A percentile compares a stretch with the other conserved stretches of the same genome.
Evolutionary conservation across 2,888 invertebrate genomes (phyloP).

Genomic region (Tinea semifulvella): DNA sequence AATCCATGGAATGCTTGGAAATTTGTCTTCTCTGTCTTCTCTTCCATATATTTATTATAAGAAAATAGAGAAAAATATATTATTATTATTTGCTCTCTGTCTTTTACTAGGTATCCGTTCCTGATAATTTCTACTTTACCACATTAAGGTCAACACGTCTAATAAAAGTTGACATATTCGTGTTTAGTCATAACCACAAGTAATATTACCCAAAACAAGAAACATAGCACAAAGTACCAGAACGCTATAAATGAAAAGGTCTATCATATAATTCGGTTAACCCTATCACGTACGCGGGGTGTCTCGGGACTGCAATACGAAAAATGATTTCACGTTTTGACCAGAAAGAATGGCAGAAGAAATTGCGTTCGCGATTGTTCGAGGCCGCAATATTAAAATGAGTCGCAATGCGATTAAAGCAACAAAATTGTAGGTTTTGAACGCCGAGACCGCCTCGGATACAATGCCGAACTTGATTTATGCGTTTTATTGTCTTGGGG

Average conservation of each 20-base stretch:
- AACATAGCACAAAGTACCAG: not conserved
- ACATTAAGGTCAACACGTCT: too few relatives aligned
- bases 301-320: conserved; percentile 8
- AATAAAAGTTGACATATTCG: too few relatives aligned
- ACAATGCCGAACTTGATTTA: conserved; percentile 10
- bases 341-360: conserved; percentile 22
- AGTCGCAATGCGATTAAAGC: conserved; percentile 17
- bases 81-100: too few relatives aligned
- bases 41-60: too few relatives aligned
- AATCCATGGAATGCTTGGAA: too few relatives aligned
- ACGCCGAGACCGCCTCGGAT: conserved; percentile 8
- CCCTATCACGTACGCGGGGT: conserved; percentile 18
- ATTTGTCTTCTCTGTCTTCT: too few relatives aligned
- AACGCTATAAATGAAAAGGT: conserved; percentile 8
- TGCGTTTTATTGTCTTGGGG: conserved; percentile 8
- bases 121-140: too few relatives aligned
- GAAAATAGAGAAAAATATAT: too few relatives aligned
- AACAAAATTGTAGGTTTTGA: conserved; percentile 12
- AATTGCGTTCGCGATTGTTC: conserved; percentile 19
- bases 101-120: too few relatives aligned
- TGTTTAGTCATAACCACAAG: not conserved
- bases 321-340: conserved; percentile 21
- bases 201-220: not conserved
- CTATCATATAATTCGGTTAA: conserved; percentile 15
- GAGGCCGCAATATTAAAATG: conserved; percentile 21